Evolutionary conservation across 2,888 invertebrate genomes (phyloP).

Genomic region (Philereme transversata): DNA sequence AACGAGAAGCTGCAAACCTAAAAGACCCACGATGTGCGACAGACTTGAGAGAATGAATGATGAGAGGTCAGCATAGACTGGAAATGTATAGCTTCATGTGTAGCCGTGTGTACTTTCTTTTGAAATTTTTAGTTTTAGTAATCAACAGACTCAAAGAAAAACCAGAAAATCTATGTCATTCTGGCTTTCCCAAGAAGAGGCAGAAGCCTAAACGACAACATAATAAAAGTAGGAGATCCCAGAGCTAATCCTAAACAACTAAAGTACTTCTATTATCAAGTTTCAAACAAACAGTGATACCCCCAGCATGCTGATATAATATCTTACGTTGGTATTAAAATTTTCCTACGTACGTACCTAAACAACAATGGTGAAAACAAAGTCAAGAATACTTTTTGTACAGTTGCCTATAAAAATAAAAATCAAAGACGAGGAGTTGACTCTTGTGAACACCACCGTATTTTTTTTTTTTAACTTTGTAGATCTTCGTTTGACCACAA

Average conservation of each 20-base stretch:
- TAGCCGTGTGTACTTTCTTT: no score
- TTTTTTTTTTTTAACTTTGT: no score
- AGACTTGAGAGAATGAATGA: no score
- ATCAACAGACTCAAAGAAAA: not conserved
- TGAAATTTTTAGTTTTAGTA: no score
- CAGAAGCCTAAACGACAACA: slow-evolving; percentile 16
- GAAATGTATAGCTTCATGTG: no score
- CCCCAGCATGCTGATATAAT: slow-evolving; percentile 25
- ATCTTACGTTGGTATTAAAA: slow-evolving; percentile 12
- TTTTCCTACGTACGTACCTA: slow-evolving; percentile 18
- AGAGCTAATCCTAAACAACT: slow-evolving; percentile 22
- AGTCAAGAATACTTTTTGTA: slow-evolving; percentile 3
- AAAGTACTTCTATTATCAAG: slow-evolving; percentile 18
- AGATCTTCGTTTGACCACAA: no score
- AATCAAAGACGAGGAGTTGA: no score
- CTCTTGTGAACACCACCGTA: no score
- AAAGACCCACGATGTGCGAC: no score
- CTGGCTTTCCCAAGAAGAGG: slow-evolving; percentile 3
- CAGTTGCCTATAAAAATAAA: not conserved
- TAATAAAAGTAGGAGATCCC: slow-evolving; percentile 23
- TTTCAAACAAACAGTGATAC: slow-evolving; percentile 22
- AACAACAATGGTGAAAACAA: slow-evolving; percentile 17
- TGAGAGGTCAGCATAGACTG: no score
- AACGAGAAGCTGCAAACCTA: no score
- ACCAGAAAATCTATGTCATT: not conserved